Evolutionary conservation across 2,113 vertebrate species (phyloP).

Genomic region (Benitochromis conjunctus): DNA sequence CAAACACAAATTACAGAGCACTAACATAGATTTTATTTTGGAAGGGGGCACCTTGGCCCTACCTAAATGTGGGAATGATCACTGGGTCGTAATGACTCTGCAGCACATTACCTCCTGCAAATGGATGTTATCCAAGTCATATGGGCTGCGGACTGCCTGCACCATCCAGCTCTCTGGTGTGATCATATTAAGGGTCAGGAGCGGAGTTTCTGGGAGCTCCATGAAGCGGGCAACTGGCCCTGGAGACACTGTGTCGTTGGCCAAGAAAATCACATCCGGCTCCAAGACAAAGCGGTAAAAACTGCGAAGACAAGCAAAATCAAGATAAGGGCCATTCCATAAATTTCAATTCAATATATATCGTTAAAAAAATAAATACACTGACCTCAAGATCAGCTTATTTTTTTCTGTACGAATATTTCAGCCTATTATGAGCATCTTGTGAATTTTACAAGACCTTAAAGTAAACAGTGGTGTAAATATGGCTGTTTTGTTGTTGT

Average conservation of each 20-base stretch:
- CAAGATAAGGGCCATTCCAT: neutral
- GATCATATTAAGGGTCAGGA: constrained; percentile 94
- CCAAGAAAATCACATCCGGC: constrained; percentile 78
- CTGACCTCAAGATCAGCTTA: neutral
- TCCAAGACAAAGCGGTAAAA: constrained; percentile 96
- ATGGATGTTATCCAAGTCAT: constrained; percentile 95
- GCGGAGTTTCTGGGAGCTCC: constrained; percentile 87
- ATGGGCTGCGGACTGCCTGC: constrained; percentile 84
- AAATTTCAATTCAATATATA: neutral
- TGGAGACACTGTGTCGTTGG: constrained; percentile 73
- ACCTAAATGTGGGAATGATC: neutral
- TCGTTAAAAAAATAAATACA: neutral
- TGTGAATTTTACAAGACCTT: neutral
- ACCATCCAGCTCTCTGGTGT: constrained; percentile 96
- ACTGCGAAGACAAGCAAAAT: constrained; percentile 62
- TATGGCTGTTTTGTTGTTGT: neutral
- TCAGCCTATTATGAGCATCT: neutral
- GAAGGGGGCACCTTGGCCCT: neutral
- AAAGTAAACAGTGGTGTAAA: neutral
- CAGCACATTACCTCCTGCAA: constrained; percentile 82
- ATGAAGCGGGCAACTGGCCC: constrained; percentile 85
- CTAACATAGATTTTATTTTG: neutral
- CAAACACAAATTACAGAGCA: neutral
- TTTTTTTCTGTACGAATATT: neutral
- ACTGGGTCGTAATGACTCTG: neutral